Conservation (phyloP, 2,888 invertebrate species). For the Tetranychus truncatus region DNA sequence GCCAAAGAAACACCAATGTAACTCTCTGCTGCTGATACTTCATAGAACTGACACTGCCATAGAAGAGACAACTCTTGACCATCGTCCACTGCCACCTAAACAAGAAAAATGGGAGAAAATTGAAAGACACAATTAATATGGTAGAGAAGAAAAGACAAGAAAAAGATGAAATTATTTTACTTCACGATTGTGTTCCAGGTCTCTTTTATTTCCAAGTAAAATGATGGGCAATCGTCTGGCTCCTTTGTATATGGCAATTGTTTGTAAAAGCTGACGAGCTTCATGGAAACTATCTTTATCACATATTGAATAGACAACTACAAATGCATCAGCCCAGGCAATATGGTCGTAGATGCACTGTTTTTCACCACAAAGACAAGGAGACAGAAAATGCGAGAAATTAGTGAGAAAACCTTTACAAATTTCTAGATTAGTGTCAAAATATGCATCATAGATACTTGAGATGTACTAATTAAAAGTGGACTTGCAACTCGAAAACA, state of each 20-base stretch:
- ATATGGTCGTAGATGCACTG: conserved; percentile 37
- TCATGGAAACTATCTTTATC: conserved; percentile 51
- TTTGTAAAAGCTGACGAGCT: conserved; percentile 48
- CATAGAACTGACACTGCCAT: conserved; percentile 45
- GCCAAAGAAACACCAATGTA: conserved; percentile 52
- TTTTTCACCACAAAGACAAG: too few relatives aligned
- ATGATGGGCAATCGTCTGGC: conserved; percentile 40
- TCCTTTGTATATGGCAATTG: conserved; percentile 46
- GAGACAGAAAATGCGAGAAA: too few relatives aligned
- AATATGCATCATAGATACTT: too few relatives aligned
- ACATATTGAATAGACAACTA: conserved; percentile 57
- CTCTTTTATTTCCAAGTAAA: conserved; percentile 58
- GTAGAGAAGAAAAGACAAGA: not conserved
- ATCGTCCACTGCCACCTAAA: conserved; percentile 46
- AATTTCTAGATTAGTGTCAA: too few relatives aligned
- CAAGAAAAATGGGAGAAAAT: not conserved
- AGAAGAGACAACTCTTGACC: conserved; percentile 51
- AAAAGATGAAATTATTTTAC: conserved; percentile 22
- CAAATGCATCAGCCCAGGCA: conserved; percentile 58
- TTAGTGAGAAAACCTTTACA: too few relatives aligned
- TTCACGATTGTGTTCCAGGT: conserved; percentile 38
- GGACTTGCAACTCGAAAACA: too few relatives aligned
- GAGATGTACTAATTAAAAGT: too few relatives aligned
- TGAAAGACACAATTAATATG: not conserved
- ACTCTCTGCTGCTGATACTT: conserved; percentile 63